phyloP scores from a whole-genome alignment of 2,888 invertebrate genomes.

The Cataglyphis cursor region DNA sequence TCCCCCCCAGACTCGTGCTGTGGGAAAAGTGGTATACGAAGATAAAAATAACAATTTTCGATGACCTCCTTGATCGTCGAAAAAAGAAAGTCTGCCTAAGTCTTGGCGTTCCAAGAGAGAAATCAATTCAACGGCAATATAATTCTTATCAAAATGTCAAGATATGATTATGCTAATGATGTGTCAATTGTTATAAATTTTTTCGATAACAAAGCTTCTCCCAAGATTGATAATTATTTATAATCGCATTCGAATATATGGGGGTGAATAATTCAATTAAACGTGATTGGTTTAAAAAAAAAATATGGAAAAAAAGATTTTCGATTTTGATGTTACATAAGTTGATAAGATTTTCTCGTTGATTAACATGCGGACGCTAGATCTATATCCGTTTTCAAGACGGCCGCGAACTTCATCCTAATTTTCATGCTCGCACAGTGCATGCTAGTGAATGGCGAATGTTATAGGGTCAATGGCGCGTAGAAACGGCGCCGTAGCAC shows the following conservation, averaged over 20 bases:
- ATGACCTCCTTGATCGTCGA: slow-evolving; percentile 5
- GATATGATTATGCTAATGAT: background rate
- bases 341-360: background rate
- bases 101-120: slow-evolving; percentile 4
- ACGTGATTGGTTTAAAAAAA: background rate
- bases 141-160: slow-evolving; percentile 5
- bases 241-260: background rate
- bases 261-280: background rate
- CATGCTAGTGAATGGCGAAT: slow-evolving; percentile 59
- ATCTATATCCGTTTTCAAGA: slow-evolving; percentile 28
- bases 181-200: background rate
- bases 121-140: background rate
- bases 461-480: slow-evolving; percentile 74
- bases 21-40: slow-evolving; percentile 3
- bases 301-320: background rate
- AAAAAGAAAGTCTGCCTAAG: slow-evolving; percentile 23
- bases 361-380: background rate
- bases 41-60: slow-evolving; percentile 47
- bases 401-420: slow-evolving; percentile 21
- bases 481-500: slow-evolving; percentile 63
- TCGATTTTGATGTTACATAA: background rate
- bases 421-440: slow-evolving; percentile 41
- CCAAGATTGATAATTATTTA: background rate
- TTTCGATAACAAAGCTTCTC: background rate
- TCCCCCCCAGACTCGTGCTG: slow-evolving; percentile 12